Evolutionary conservation across 2,113 vertebrate genomes (phyloP).

Genomic region (Hemibagrus wyckioides): DNA sequence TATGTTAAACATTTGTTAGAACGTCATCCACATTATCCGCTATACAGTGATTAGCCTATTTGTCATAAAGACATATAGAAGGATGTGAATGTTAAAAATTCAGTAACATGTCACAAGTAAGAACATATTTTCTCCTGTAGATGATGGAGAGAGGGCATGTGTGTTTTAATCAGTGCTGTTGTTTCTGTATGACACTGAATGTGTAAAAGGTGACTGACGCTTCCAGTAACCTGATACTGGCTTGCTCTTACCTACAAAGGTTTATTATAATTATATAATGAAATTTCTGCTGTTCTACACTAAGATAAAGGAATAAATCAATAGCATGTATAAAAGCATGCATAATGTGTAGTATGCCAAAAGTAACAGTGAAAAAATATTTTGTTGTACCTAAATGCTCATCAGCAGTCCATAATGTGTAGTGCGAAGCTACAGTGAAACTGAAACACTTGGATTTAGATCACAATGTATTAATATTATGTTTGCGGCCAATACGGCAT

Average conservation of each 20-base stretch:
- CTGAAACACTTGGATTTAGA: too few relatives aligned
- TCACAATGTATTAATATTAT: too few relatives aligned
- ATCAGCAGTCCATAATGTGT: background rate
- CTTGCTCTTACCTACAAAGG: constrained; percentile 68
- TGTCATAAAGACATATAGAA: constrained; percentile 69
- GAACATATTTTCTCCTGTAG: constrained; percentile 72
- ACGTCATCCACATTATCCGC: constrained; percentile 61
- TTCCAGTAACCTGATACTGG: constrained; percentile 67
- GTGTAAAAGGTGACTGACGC: constrained; percentile 65
- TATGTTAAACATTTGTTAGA: constrained; percentile 46
- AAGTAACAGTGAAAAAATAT: background rate
- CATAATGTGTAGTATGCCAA: constrained; percentile 7
- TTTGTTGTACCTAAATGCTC: background rate
- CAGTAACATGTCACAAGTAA: constrained; percentile 67
- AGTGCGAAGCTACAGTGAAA: background rate
- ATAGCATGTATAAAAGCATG: background rate
- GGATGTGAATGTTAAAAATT: constrained; percentile 72
- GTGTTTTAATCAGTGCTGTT: constrained; percentile 51
- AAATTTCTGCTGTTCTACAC: background rate
- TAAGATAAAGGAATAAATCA: background rate
- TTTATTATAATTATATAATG: constrained; percentile 66
- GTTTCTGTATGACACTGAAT: constrained; percentile 67
- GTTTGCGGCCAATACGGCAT: too few relatives aligned
- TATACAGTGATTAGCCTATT: constrained; percentile 57
- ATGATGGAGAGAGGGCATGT: constrained; percentile 68